phyloP scores from a whole-genome alignment of 2,113 vertebrate genomes.

The Strix aluco region DNA sequence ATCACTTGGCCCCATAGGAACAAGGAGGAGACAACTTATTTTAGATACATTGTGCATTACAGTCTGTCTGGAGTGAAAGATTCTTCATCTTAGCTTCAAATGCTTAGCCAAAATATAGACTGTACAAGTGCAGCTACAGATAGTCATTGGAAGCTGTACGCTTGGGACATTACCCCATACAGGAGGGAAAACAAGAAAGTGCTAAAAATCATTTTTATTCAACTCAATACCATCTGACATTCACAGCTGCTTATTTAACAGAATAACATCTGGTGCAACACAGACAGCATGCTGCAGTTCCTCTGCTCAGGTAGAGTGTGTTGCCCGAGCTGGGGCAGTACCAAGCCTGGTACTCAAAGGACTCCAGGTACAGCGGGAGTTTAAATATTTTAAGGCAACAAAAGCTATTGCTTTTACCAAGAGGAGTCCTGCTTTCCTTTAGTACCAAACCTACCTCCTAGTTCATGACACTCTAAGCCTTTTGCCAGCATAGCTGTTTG shows the following conservation, averaged over 20 bases:
- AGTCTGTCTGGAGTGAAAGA: not conserved
- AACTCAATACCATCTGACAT: not conserved
- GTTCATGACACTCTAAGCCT: not conserved
- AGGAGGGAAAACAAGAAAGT: not conserved
- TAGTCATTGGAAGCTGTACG: not conserved
- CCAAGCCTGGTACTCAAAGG: not conserved
- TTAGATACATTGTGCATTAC: not conserved
- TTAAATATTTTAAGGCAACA: not conserved
- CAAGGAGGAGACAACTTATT: not conserved
- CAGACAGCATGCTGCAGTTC: accelerated
- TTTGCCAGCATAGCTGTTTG: not conserved
- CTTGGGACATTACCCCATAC: not conserved
- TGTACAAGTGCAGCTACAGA: not conserved
- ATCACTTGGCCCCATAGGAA: not conserved
- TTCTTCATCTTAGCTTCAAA: not conserved
- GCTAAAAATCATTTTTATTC: not conserved
- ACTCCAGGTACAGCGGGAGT: not conserved
- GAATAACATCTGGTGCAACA: not conserved
- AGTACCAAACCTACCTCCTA: not conserved
- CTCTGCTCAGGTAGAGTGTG: not conserved
- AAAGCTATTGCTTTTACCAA: not conserved
- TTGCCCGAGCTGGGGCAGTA: not conserved
- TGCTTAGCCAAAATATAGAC: not conserved
- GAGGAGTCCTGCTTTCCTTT: not conserved
- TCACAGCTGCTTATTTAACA: not conserved